These are phyloP conservation scores for Marisa cornuarietis DNA, from an alignment of 1,140 invertebrate species.

Conservation along the genomic window DNA sequence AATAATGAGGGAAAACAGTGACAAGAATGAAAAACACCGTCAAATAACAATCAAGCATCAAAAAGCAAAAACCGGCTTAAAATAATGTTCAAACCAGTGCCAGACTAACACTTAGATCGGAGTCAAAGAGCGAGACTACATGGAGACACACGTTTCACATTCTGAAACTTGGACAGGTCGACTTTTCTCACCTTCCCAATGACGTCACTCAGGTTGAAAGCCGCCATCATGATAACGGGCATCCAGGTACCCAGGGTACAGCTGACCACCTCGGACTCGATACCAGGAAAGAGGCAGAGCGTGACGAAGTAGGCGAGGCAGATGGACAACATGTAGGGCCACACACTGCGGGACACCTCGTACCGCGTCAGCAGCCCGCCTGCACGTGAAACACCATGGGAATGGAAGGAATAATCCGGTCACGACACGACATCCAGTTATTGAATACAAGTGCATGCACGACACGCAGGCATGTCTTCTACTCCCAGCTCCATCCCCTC, in stretches of 20 bases:
- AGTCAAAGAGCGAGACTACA: too few relatives aligned
- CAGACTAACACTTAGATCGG: too few relatives aligned
- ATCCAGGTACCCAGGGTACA: slow-evolving; percentile 86
- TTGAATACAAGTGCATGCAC: not conserved
- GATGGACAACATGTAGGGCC: slow-evolving; percentile 89
- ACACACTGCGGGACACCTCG: slow-evolving; percentile 76
- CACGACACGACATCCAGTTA: not conserved
- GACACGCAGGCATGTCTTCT: too few relatives aligned
- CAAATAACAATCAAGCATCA: not conserved
- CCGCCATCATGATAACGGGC: slow-evolving; percentile 89
- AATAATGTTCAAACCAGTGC: too few relatives aligned
- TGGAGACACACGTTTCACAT: too few relatives aligned
- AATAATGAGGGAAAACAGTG: too few relatives aligned
- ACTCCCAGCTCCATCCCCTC: too few relatives aligned
- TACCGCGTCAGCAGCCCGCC: slow-evolving; percentile 38
- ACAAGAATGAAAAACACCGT: too few relatives aligned
- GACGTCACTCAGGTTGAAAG: slow-evolving; percentile 86
- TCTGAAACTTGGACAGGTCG: too few relatives aligned
- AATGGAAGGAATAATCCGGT: too few relatives aligned
- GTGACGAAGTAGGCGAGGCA: slow-evolving; percentile 86
- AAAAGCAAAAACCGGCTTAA: too few relatives aligned
- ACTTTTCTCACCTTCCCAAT: slow-evolving; percentile 77
- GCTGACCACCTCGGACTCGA: slow-evolving; percentile 86
- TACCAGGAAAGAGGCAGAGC: slow-evolving; percentile 87
- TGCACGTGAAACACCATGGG: slow-evolving; percentile 21